Evolutionary conservation across 1,140 invertebrate species (phyloP).

Genomic region (Camponotus floridanus): DNA sequence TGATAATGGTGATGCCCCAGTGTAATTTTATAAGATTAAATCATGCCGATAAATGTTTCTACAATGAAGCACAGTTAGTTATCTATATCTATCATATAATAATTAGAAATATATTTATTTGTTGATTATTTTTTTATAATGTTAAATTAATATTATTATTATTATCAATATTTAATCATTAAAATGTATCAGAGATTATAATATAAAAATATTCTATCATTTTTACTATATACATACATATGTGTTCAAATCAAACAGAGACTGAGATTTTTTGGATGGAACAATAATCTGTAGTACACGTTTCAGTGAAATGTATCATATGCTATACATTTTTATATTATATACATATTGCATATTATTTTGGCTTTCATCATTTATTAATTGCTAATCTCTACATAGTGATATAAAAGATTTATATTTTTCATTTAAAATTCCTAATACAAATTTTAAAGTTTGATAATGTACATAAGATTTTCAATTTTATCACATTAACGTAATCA

Average conservation of each 20-base stretch:
- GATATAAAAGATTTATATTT: no score
- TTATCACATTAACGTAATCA: neutral
- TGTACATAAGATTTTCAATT: neutral
- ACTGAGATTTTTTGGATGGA: no score
- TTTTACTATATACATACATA: no score
- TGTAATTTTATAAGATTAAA: slow-evolving; percentile 43
- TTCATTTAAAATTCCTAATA: neutral
- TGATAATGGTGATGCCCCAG: slow-evolving; percentile 22
- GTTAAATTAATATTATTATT: no score
- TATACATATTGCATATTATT: neutral
- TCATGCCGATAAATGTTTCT: slow-evolving; percentile 36
- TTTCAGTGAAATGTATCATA: no score
- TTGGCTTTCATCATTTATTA: neutral
- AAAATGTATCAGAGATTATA: no score
- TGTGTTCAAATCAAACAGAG: no score
- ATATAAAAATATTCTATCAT: no score
- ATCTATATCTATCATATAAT: neutral
- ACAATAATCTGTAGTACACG: no score
- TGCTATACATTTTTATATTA: neutral
- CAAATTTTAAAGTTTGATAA: neutral
- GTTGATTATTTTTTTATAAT: neutral
- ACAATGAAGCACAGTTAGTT: neutral
- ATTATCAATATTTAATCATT: no score
- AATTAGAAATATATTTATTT: neutral
- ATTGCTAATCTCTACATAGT: neutral